Percentiles rank a stretch among this genome's conserved stretches.
Evolutionary conservation across 1,140 invertebrate species (phyloP).

Genomic region (Leptonema lineaticorne): DNA sequence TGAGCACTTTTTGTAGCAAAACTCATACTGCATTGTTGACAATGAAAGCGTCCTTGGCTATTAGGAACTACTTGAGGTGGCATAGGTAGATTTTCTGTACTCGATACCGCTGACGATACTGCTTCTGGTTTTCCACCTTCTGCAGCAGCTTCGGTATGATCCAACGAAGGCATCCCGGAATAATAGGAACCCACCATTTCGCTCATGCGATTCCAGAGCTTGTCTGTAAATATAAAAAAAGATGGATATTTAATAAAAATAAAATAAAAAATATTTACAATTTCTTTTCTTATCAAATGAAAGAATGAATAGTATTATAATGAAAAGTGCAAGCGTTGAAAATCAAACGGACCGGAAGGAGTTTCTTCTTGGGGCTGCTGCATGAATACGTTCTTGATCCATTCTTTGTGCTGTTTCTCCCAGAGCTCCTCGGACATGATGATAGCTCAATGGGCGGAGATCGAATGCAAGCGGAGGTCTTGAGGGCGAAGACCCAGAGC

Average conservation of each 20-base stretch:
- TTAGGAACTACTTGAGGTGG: constrained; percentile 35
- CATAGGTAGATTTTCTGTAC: constrained; percentile 42
- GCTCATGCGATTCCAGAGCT: constrained; percentile 45
- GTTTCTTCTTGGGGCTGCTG: constrained; percentile 26
- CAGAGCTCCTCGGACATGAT: constrained; percentile 41
- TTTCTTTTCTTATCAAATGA: neutral
- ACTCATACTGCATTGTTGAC: constrained; percentile 60
- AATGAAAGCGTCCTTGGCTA: constrained; percentile 52
- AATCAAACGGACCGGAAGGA: constrained; percentile 17
- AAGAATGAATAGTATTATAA: no score
- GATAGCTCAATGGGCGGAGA: constrained; percentile 37
- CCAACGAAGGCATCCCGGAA: constrained; percentile 34
- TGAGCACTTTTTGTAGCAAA: constrained; percentile 62
- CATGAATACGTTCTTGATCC: constrained; percentile 42
- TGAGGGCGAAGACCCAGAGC: constrained; percentile 36
- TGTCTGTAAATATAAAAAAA: constrained; percentile 47
- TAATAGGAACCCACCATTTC: constrained; percentile 53
- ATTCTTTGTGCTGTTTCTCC: constrained; percentile 42
- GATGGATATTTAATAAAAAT: constrained; percentile 28
- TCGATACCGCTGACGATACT: constrained; percentile 9
- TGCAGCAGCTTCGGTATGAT: constrained; percentile 34
- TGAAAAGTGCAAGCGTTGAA: neutral
- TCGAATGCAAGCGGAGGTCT: constrained; percentile 49
- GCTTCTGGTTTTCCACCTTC: constrained; percentile 35
- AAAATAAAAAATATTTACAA: neutral